Percentiles rank a stretch among this genome's conserved stretches.
Conservation (phyloP, 1,140 invertebrate genomes). For the Argopecten irradians region DNA sequence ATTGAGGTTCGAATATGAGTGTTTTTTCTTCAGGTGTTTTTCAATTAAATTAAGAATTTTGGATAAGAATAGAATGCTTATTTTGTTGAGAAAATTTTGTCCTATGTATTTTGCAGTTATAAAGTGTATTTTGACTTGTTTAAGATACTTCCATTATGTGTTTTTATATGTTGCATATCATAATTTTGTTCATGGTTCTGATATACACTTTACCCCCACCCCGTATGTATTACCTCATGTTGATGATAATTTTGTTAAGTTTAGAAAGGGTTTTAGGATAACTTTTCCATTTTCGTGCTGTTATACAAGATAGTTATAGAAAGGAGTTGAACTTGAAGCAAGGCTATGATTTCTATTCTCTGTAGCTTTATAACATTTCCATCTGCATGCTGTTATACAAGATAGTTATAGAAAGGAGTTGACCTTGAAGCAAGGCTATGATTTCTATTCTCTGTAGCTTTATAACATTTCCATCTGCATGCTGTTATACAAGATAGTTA, state of each 20-base stretch:
- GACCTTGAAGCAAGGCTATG: no score
- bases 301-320: not conserved
- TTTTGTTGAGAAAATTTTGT: not conserved
- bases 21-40: not conserved
- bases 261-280: not conserved
- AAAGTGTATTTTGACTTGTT: no score
- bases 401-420: no score
- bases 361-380: not conserved
- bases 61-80: not conserved
- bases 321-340: no score
- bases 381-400: not conserved
- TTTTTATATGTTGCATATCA: not conserved
- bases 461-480: not conserved
- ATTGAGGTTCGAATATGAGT: not conserved
- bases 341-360: no score
- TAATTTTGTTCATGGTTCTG: not conserved
- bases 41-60: not conserved
- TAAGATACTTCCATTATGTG: no score
- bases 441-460: no score
- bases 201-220: not conserved
- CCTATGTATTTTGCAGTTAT: no score
- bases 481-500: not conserved
- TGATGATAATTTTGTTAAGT: conserved; percentile 18
- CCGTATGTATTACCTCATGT: not conserved
- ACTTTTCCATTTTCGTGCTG: not conserved